phyloP scores from a whole-genome alignment of 2,113 vertebrate genomes.

The Hystrix cristata region DNA sequence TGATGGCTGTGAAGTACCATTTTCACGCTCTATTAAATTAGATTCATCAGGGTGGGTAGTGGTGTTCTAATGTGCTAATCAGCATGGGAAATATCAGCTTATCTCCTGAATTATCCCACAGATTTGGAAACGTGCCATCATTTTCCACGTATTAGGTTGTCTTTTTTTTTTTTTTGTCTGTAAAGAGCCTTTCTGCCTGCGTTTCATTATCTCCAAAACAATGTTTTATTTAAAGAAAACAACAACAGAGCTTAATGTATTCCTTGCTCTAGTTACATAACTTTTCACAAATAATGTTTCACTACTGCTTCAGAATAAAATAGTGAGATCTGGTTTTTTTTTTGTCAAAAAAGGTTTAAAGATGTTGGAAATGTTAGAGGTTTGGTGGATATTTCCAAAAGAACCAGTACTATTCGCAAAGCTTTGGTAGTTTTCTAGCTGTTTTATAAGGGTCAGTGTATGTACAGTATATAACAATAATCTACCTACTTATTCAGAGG shows the following conservation, averaged over 20 bases:
- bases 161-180: neutral
- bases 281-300: constrained; percentile 31
- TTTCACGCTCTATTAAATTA: constrained; percentile 67
- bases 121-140: constrained; percentile 1
- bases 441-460: neutral
- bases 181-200: constrained; percentile 26
- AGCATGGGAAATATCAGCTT: neutral
- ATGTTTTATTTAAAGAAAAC: neutral
- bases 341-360: constrained; percentile 13
- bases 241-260: neutral
- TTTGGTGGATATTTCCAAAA: neutral
- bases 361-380: neutral
- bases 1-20: constrained; percentile 54
- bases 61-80: neutral
- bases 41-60: neutral
- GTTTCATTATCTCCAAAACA: constrained; percentile 33
- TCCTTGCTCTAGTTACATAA: neutral
- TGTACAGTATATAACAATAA: neutral
- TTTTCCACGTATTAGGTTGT: neutral
- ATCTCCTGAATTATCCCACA: constrained; percentile 31
- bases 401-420: neutral
- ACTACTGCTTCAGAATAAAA: constrained; percentile 38
- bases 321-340: neutral
- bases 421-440: neutral
- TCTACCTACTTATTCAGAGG: neutral